A percentile compares a stretch with the other conserved stretches of the same genome.
These are phyloP conservation scores for Acanthopagrus latus DNA, from an alignment of 2,797 vertebrate species.

Conservation along the genomic window DNA sequence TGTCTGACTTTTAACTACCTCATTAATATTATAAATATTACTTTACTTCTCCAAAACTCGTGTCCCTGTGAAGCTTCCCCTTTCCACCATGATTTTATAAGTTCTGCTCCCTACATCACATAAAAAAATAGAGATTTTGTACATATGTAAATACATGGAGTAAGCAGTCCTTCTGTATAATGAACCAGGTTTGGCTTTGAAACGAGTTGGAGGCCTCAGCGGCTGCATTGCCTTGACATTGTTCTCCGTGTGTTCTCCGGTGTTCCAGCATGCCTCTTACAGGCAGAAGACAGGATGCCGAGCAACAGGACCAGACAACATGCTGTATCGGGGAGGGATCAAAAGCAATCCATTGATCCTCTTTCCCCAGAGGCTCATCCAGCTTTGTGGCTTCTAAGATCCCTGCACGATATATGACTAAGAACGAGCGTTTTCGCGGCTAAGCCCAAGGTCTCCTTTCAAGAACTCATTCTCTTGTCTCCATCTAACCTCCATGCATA, in stretches of 20 bases:
- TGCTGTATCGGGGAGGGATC: constrained; percentile 67
- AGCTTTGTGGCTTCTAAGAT: constrained; percentile 85
- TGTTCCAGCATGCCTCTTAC: constrained; percentile 22
- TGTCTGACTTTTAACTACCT: too few species aligned
- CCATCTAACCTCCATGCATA: constrained; percentile 38
- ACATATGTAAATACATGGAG: too few species aligned
- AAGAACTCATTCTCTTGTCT: constrained; percentile 54
- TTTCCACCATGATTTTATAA: too few species aligned
- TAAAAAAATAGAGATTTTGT: too few species aligned
- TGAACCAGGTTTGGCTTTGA: not conserved
- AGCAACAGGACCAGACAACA: constrained; percentile 54
- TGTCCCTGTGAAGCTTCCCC: too few species aligned
- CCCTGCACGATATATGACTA: constrained; percentile 77
- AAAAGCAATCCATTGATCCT: constrained; percentile 84
- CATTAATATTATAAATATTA: too few species aligned
- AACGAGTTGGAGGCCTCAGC: not conserved
- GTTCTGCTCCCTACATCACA: too few species aligned
- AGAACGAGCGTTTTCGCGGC: constrained; percentile 50
- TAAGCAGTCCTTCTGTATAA: too few species aligned
- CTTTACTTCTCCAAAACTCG: too few species aligned
- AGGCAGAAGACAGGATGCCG: constrained; percentile 20
- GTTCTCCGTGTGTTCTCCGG: not conserved
- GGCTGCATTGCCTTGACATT: too few species aligned
- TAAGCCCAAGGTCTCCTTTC: constrained; percentile 55
- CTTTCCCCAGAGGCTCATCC: constrained; percentile 85